Evolutionary conservation across 92 coral and sea anemone species (phyloP).

Genomic region (Palythoa heliodiscus): DNA sequence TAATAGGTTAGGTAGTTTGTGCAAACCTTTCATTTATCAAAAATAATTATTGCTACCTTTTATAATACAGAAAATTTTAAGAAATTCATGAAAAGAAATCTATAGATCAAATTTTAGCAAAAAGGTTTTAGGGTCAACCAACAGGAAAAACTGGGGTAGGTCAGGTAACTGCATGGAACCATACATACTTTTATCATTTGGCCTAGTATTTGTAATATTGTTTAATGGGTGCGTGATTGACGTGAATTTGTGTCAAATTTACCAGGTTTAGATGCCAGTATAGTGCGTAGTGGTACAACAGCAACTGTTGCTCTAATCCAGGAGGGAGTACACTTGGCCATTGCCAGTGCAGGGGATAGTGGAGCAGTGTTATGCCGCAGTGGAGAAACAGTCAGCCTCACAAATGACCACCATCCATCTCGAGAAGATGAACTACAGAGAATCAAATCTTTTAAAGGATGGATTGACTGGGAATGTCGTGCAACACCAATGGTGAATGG

Average conservation of each 20-base stretch:
- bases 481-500: conserved; percentile 89
- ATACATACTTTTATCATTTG: too few species aligned
- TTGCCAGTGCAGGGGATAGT: conserved; percentile 95
- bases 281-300: conserved; percentile 83
- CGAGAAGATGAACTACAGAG: conserved; percentile 79
- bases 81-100: too few species aligned
- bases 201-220: too few species aligned
- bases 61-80: too few species aligned
- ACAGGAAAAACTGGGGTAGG: too few species aligned
- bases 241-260: not conserved
- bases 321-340: conserved; percentile 86
- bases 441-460: conserved; percentile 67
- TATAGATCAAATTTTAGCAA: too few species aligned
- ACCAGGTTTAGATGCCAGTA: conserved; percentile 54
- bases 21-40: too few species aligned
- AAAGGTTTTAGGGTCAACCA: too few species aligned
- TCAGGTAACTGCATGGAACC: too few species aligned
- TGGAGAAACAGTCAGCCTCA: conserved; percentile 70
- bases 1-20: too few species aligned
- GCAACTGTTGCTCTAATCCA: conserved; percentile 88
- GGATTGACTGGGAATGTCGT: conserved; percentile 75
- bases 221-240: too few species aligned
- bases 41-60: too few species aligned
- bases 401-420: conserved; percentile 87
- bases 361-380: conserved; percentile 80